phyloP scores from a whole-genome alignment of 1,140 invertebrate genomes.

The Rhyacophila brunnea region DNA sequence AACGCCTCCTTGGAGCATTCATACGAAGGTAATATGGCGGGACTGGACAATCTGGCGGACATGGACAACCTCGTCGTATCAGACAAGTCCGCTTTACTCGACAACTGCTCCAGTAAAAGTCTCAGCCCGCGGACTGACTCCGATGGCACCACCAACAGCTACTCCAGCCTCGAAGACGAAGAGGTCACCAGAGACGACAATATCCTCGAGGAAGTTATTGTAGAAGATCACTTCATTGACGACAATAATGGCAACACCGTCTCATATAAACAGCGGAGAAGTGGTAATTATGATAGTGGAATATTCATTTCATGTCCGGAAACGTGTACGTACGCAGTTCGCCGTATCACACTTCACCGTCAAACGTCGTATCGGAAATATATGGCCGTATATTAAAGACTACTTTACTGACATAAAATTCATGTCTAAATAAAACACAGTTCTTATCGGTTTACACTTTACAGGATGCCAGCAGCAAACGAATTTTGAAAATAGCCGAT shows the following conservation, averaged over 20 bases:
- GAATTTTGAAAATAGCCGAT: too few species aligned
- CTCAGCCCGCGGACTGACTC: slow-evolving; percentile 15
- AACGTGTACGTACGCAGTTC: too few species aligned
- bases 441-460: too few species aligned
- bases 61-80: neutral
- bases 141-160: slow-evolving; percentile 29
- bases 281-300: slow-evolving; percentile 15
- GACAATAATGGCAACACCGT: slow-evolving; percentile 32
- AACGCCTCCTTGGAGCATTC: slow-evolving; percentile 28
- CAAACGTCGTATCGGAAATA: too few species aligned
- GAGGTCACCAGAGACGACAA: slow-evolving; percentile 28
- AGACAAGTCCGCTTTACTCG: slow-evolving; percentile 7
- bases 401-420: too few species aligned
- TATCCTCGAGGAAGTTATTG: slow-evolving; percentile 27
- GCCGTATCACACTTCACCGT: too few species aligned
- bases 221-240: slow-evolving; percentile 37
- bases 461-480: too few species aligned
- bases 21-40: slow-evolving; percentile 22
- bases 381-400: too few species aligned
- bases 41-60: slow-evolving; percentile 30
- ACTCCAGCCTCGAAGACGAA: slow-evolving; percentile 33
- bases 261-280: slow-evolving; percentile 13
- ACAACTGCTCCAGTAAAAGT: slow-evolving; percentile 22
- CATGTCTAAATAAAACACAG: too few species aligned
- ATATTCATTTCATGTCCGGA: too few species aligned